Evolutionary conservation across 2,888 invertebrate genomes (phyloP).

Genomic region (Oasisia sp.): DNA sequence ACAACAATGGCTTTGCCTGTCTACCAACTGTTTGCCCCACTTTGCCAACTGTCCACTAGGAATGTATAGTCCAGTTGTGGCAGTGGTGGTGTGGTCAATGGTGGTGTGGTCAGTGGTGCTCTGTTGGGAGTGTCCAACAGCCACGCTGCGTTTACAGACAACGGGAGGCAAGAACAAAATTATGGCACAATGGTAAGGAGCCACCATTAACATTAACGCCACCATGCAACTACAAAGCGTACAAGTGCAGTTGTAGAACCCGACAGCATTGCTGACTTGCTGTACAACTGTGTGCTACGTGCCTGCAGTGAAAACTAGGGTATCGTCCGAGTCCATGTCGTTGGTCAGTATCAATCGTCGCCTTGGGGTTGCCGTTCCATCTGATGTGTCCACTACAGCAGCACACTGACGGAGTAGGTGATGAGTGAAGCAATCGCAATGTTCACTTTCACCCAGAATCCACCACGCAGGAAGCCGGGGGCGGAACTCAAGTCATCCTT

Average conservation of each 20-base stretch:
- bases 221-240: not conserved
- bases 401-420: not conserved
- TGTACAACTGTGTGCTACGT: not conserved
- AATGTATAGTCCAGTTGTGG: no score
- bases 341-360: not conserved
- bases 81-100: no score
- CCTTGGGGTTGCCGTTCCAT: not conserved
- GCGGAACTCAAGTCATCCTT: not conserved
- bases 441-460: no score
- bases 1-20: no score
- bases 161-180: not conserved
- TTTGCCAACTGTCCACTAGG: no score
- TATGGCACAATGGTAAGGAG: not conserved
- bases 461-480: no score
- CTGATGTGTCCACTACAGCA: not conserved
- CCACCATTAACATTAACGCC: not conserved
- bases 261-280: not conserved
- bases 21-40: no score
- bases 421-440: not conserved
- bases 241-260: not conserved
- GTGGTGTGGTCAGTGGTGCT: no score
- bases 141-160: not conserved
- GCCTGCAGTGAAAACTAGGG: not conserved
- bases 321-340: not conserved
- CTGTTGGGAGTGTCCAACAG: no score